Evolutionary conservation across 2,888 invertebrate genomes (phyloP).

Genomic region (Sthenelais limicola): DNA sequence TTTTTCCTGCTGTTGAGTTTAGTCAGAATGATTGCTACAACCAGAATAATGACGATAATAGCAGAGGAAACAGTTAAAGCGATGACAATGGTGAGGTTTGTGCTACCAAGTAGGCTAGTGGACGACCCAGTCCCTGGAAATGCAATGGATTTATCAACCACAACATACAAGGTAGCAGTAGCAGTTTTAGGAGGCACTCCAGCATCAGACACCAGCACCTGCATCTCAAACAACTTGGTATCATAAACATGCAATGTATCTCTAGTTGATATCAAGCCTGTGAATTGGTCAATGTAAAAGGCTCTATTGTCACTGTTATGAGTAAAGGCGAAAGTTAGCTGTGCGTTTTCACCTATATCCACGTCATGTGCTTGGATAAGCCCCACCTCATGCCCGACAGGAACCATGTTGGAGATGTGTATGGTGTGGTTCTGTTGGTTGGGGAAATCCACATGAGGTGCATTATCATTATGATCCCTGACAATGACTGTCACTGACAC

Average conservation of each 20-base stretch:
- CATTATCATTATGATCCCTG: constrained; percentile 33
- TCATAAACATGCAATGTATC: constrained; percentile 10
- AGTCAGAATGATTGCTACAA: constrained; percentile 32
- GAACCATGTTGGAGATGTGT: constrained; percentile 34
- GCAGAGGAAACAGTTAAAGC: constrained; percentile 32
- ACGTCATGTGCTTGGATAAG: constrained; percentile 28
- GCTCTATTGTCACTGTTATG: constrained; percentile 11
- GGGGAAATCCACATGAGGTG: constrained; percentile 26
- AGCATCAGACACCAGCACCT: constrained; percentile 29
- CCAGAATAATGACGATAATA: constrained; percentile 25
- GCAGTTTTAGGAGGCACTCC: constrained; percentile 20
- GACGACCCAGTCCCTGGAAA: neutral
- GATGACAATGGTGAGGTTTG: constrained; percentile 38
- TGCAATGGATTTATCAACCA: constrained; percentile 17
- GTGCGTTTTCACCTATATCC: constrained; percentile 34
- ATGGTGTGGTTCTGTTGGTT: constrained; percentile 35
- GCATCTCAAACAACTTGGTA: constrained; percentile 15
- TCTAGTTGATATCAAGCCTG: constrained; percentile 26
- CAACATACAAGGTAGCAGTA: constrained; percentile 26
- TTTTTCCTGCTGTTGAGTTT: constrained; percentile 9
- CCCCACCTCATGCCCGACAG: constrained; percentile 31
- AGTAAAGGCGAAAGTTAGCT: constrained; percentile 34
- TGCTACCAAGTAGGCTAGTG: constrained; percentile 33
- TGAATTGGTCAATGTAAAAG: constrained; percentile 25
- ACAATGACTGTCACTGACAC: neutral